Evolutionary conservation across 2,113 vertebrate species (phyloP), one percentile per base, ranked within the genome.

Genomic region (Psilopsiagon aurifrons): DNA sequence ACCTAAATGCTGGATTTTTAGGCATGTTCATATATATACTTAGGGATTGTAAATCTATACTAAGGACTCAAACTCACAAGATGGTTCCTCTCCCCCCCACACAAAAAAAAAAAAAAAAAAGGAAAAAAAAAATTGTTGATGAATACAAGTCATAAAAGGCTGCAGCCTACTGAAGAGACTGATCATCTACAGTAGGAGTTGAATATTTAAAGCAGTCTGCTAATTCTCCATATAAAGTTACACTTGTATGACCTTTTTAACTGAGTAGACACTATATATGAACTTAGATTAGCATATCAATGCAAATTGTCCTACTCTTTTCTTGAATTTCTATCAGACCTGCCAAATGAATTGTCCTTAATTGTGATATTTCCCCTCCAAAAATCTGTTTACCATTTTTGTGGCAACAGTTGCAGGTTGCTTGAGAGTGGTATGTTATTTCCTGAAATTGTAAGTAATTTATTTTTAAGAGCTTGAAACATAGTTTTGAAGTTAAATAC

Each of bases 401-500:
- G 41, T 23, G n/a, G 88, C 83, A 95, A 54, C 92, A 92, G 80
- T 94, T 90, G 59, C 46, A 92, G 83, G 64, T 80, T 94, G 77
- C 69, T 71, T 73, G 59, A 78, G 77, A 76, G 86, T 67, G 41
- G 14, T 94, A 66, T 96, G 90, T 87, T 97, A 95, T 96, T 97
- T 98, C 95, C 95, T 94, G 76, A 97, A 97, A 96, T 89, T 91
- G 88, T 80, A 92, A 10, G 27, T 92, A 88, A 95, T 94, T 96
- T 92, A 86, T 83, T 96, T 94, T 90, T 92, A 95, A 90, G 95
- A 95, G 92, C 83, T 97, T 91, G 94, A 95, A 97, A 91, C 93
- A 91, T 47, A 94, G 92, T 97, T 98, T 98, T 98, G 96, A 97
- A 97, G 96, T 97, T 97, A 96, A 97, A 96, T 92, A 86, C 43